phyloP scores from a whole-genome alignment of 2,888 invertebrate genomes.

The Stratiomys singularior region DNA sequence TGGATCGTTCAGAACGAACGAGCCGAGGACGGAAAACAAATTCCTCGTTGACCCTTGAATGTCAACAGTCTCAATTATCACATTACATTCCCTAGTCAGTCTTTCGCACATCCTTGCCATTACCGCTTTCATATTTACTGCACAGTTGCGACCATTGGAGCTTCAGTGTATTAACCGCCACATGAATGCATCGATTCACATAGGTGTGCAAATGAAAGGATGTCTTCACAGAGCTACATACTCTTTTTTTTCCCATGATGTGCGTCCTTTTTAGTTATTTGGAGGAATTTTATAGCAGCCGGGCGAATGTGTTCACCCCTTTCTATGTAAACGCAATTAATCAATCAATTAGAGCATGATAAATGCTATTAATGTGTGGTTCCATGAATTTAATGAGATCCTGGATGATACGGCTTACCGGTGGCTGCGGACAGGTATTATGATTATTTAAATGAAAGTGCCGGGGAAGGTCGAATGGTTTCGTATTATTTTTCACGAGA shows the following conservation, averaged over 20 bases:
- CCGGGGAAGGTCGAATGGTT: too few relatives aligned
- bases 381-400: slow-evolving; percentile 31
- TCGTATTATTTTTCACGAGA: too few relatives aligned
- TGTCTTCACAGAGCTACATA: background rate
- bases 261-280: background rate
- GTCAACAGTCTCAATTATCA: slow-evolving; percentile 14
- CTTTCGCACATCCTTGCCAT: background rate
- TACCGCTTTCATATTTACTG: background rate
- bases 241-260: background rate
- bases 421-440: too few relatives aligned
- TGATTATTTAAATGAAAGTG: too few relatives aligned
- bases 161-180: too few relatives aligned
- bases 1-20: too few relatives aligned
- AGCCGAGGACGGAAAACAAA: background rate
- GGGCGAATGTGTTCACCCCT: background rate
- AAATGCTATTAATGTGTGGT: slow-evolving; percentile 27
- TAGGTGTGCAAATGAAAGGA: background rate
- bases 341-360: slow-evolving; percentile 41
- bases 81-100: background rate
- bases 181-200: background rate
- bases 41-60: background rate
- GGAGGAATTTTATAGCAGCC: background rate
- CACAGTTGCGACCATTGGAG: background rate
- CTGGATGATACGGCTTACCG: background rate
- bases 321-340: slow-evolving; percentile 14